A percentile compares a stretch with the other conserved stretches of the same genome.
Evolutionary conservation across 2,888 invertebrate species (phyloP).

Genomic region (Malacosoma neustria): DNA sequence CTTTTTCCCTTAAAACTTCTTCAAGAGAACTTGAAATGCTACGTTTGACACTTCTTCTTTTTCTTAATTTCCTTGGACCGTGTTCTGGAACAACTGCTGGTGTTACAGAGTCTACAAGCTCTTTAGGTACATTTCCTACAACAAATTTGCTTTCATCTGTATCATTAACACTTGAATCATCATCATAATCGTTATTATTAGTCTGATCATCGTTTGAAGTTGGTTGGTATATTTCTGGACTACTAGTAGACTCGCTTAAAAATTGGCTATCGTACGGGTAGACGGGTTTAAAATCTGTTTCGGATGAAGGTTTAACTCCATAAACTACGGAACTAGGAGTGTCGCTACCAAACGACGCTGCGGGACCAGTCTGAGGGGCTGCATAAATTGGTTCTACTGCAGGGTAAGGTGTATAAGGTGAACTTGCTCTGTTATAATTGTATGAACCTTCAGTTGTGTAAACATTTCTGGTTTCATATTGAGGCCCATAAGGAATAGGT

Average conservation of each 20-base stretch:
- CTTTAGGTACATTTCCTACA: slow-evolving; percentile 79
- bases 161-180: slow-evolving; percentile 29
- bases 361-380: slow-evolving; percentile 52
- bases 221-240: slow-evolving; percentile 51
- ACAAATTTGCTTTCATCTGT: slow-evolving; percentile 74
- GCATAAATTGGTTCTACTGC: slow-evolving; percentile 62
- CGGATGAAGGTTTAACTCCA: slow-evolving; percentile 55
- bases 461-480: slow-evolving; percentile 57
- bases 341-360: slow-evolving; percentile 47
- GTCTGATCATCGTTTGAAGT: slow-evolving; percentile 57
- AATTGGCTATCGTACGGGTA: slow-evolving; percentile 62
- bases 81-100: slow-evolving; percentile 79
- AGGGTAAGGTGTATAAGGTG: slow-evolving; percentile 45
- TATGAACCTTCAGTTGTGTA: slow-evolving; percentile 56
- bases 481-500: slow-evolving; percentile 47
- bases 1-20: slow-evolving; percentile 52
- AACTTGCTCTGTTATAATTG: slow-evolving; percentile 34
- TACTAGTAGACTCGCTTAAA: slow-evolving; percentile 52
- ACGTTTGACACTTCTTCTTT: slow-evolving; percentile 33
- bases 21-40: slow-evolving; percentile 52
- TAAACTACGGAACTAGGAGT: slow-evolving; percentile 54
- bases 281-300: slow-evolving; percentile 62
- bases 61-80: slow-evolving; percentile 72
- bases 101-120: slow-evolving; percentile 65
- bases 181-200: slow-evolving; percentile 43